phyloP scores from a whole-genome alignment of 2,888 invertebrate species.

The Ophion ventricosus region DNA sequence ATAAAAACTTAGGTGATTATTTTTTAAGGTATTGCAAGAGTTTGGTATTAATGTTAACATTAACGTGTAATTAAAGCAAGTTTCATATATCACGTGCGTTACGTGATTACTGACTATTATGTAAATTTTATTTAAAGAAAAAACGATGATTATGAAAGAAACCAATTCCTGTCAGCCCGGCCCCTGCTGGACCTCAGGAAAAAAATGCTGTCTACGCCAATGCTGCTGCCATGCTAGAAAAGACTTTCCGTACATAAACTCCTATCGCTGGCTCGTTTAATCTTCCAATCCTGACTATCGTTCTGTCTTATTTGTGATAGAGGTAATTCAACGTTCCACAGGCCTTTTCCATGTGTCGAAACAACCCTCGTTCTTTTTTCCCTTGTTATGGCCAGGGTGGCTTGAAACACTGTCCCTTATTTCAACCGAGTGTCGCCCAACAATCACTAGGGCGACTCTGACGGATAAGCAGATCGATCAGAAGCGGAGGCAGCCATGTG shows the following conservation, averaged over 20 bases:
- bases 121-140: too few species aligned
- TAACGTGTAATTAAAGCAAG: too few species aligned
- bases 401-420: constrained; percentile 3
- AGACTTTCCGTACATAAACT: background rate
- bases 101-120: too few species aligned
- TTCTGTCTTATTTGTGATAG: background rate
- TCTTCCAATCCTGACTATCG: constrained; percentile 11
- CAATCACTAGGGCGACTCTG: constrained; percentile 1
- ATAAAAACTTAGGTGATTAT: too few species aligned
- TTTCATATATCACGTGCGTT: too few species aligned
- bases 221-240: background rate
- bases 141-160: too few species aligned
- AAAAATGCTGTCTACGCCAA: too few species aligned
- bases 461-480: constrained; percentile 38
- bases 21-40: too few species aligned
- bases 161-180: too few species aligned
- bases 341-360: background rate
- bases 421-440: background rate
- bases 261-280: constrained; percentile 1
- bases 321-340: background rate
- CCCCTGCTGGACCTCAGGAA: too few species aligned
- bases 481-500: constrained; percentile 13
- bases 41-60: too few species aligned
- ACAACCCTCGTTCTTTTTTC: constrained; percentile 1
- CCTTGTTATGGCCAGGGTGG: background rate